Base-by-base conservation (phyloP, 2,113 vertebrate species). In the Tympanuchus pallidicinctus region DNA sequence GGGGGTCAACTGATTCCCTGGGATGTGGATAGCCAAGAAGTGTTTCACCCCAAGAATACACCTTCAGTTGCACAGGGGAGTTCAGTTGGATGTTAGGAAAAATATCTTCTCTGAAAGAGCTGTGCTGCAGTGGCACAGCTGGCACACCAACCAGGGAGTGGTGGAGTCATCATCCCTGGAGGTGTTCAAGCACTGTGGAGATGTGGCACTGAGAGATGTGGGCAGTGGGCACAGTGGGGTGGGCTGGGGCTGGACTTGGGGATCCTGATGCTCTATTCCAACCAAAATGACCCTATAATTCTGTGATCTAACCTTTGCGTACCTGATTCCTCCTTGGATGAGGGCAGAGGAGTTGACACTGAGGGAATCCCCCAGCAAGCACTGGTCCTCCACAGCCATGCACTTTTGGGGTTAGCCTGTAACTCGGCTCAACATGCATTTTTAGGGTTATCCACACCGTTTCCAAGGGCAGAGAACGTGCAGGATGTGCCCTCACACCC, bases 341-440 rank as follows among this genome's bases (percentile, higher is more conserved):
- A 54, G 25, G 40, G 65, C 47, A 28, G 60, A 22, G 47, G 4
- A 24, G 45, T 27, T 42, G 3, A 28, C 5, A 6, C 18, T 8
- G 34, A 42, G 52, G 77, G 71, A 66, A 88, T 34, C 38, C 42
- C 34, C 11, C 48, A 27, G 43, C 16, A 61, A 67, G 10, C 2
- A 1, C 20, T 2, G 9, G 11, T 6, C 2, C 10, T n/a, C 21
- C 13, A 14, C 4, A 10, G 13, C 7, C 2, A 0, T 0, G 11
- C 11, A 2, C 32, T 82, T 47, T 6, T 38, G n/a, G 54, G 59
- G 9, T 61, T 43, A 22, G 42, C 15, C 6, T 7, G 6, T 43
- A 43, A 43, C 42, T 7, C 42, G 42, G 42, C 42, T 43, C 42
- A 43, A 17, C 42, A 17, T 43, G 25, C 5, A 1, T 34, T 81